Evolutionary conservation across 2,797 vertebrate species (phyloP), one percentile per base, ranked within the genome.

Genomic region (Delichon dasypus): DNA sequence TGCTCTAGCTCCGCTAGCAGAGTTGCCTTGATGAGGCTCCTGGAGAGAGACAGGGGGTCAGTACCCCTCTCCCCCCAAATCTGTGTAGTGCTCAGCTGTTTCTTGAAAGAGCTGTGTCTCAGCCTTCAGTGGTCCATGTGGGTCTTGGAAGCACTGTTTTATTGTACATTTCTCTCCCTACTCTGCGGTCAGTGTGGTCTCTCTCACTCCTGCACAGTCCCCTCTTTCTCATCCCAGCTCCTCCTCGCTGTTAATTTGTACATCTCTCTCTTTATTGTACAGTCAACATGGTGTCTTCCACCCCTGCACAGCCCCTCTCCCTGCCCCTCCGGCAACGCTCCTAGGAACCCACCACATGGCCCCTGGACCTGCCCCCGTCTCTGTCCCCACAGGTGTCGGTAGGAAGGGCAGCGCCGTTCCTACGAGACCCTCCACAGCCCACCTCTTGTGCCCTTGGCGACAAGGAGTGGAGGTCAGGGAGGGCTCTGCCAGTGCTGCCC

Each of bases 221-320:
- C 96, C 96, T 95, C 96, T 97, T 95, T 97, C 95, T 98, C 97
- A 96, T 97, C 90, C 96, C 96, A 97, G 97, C 86, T 97, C 87
- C 95, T 93, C 88, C 91, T 97, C 68, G 94, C 92, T 96, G 97
- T 97, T 95, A 96, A 96, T 96, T 96, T 96, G 97, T 97, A 95
- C 91, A 94, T 93, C 95, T 96, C 95, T 97, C 88, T 95, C 95
- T 97, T 95, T 91, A 80, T 96, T 58, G 97, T 97, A 97, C 90
- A 97, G 96, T 97, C 93, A 90, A 97, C 97, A 96, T 83, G 93
- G 94, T 95, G 95, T 97, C 97, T 97, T 97, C 97, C 97, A 97
- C 97, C 96, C 96, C 89, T 29, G 73, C 91, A 91, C 81, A 96
- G 95, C 90, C 91, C 92, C 82, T 67, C 89, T 97, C 95, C 96